phyloP scores from a whole-genome alignment of 2,113 vertebrate species.

The Hippocampus guttulatus region DNA sequence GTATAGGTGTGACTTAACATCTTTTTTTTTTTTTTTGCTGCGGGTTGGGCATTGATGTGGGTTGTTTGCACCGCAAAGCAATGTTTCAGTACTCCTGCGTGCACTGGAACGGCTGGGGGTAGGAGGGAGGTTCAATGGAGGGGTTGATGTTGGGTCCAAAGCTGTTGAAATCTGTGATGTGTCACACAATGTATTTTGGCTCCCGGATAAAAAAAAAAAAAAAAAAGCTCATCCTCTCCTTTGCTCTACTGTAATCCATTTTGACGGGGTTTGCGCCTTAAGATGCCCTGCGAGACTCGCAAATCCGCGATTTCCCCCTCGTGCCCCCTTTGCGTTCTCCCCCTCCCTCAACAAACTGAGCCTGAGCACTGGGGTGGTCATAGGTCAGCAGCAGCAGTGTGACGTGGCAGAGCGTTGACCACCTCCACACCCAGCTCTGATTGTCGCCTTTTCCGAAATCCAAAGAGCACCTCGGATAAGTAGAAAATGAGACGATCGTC shows the following conservation, averaged over 20 bases:
- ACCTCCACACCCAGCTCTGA: neutral
- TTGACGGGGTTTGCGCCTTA: conserved; percentile 20
- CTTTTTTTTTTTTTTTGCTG: neutral
- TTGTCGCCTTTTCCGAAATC: conserved; percentile 51
- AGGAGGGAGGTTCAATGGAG: neutral
- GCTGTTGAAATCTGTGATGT: conserved; percentile 32
- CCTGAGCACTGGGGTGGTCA: conserved; percentile 30
- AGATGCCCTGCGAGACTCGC: conserved; percentile 15
- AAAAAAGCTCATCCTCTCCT: conserved; percentile 7
- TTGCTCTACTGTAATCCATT: conserved; percentile 11
- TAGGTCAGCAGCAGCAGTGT: conserved; percentile 49
- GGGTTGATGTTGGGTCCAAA: conserved; percentile 10
- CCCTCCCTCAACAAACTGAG: conserved; percentile 2
- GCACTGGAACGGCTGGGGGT: neutral
- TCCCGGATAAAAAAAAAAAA: conserved; percentile 2
- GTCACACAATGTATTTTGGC: conserved; percentile 31
- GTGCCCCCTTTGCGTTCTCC: neutral
- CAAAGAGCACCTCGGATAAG: conserved; percentile 41
- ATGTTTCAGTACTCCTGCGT: neutral
- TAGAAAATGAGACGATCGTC: conserved; percentile 15
- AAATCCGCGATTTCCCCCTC: neutral
- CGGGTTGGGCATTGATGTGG: neutral
- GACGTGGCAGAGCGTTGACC: conserved; percentile 50
- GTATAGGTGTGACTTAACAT: conserved; percentile 5
- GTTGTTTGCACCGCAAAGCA: neutral